phyloP scores from a whole-genome alignment of 1,140 invertebrate genomes.

The Drosophila mayri region DNA sequence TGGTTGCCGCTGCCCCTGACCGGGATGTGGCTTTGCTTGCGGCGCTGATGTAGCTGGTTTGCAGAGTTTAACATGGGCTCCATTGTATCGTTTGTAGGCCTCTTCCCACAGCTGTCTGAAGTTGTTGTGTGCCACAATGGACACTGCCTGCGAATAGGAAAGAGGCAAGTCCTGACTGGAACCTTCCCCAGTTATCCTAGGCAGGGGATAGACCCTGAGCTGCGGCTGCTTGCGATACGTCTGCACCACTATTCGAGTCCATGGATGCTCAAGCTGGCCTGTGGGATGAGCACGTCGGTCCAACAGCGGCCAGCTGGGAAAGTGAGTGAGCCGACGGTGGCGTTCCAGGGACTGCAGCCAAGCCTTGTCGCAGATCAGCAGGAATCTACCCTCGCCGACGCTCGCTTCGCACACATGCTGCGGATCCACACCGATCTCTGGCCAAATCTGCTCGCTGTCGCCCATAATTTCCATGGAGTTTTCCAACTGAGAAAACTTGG shows the following conservation, averaged over 20 bases:
- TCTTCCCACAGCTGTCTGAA: slow-evolving; percentile 94
- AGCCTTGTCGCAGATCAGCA: slow-evolving; percentile 88
- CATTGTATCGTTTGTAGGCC: slow-evolving; percentile 90
- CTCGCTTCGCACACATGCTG: slow-evolving; percentile 88
- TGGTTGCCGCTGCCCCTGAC: slow-evolving; percentile 73
- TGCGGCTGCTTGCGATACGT: slow-evolving; percentile 86
- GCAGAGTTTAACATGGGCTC: slow-evolving; percentile 63
- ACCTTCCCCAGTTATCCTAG: slow-evolving; percentile 72
- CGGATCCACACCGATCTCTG: slow-evolving; percentile 88
- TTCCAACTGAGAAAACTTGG: slow-evolving; percentile 9
- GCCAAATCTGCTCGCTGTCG: slow-evolving; percentile 85
- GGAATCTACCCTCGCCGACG: slow-evolving; percentile 85
- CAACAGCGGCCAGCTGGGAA: slow-evolving; percentile 81
- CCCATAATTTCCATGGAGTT: slow-evolving; percentile 43
- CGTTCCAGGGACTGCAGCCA: slow-evolving; percentile 89
- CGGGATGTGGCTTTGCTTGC: slow-evolving; percentile 66
- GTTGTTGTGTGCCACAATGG: slow-evolving; percentile 92
- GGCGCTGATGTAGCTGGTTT: slow-evolving; percentile 39
- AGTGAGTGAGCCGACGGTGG: slow-evolving; percentile 83
- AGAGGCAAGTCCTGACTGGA: slow-evolving; percentile 86
- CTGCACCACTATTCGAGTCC: slow-evolving; percentile 73
- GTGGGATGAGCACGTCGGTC: slow-evolving; percentile 80
- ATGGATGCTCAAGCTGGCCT: slow-evolving; percentile 69
- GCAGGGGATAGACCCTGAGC: slow-evolving; percentile 89
- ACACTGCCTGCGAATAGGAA: slow-evolving; percentile 91